Percentiles rank a stretch among this genome's conserved stretches.
phyloP scores from a whole-genome alignment of 2,797 vertebrate genomes.

The Lindbergichthys nudifrons region DNA sequence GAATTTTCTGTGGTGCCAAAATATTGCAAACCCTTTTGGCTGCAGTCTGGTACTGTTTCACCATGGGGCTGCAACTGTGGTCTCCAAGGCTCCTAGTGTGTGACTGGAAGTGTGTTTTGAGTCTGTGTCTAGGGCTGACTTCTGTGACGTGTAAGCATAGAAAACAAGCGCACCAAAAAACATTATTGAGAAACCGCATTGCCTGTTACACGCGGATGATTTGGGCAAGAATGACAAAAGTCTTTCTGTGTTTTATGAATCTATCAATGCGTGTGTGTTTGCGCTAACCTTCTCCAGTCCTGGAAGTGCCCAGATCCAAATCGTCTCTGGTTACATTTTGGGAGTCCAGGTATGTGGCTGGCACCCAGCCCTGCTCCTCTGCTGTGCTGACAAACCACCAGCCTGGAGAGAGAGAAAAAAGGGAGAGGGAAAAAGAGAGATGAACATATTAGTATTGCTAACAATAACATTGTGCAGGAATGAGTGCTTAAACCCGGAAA shows the following conservation, averaged over 20 bases:
- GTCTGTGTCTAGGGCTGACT: constrained; percentile 5
- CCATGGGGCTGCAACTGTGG: constrained; percentile 35
- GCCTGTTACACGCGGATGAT: constrained; percentile 6
- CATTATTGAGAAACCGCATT: constrained; percentile 18
- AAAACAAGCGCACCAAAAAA: constrained; percentile 3
- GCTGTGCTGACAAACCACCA: constrained; percentile 99
- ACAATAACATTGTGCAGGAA: not conserved
- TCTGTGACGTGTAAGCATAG: constrained; percentile 10
- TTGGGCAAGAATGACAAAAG: constrained; percentile 21
- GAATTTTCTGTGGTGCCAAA: constrained; percentile 72
- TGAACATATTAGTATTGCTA: constrained; percentile 8
- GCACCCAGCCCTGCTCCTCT: constrained; percentile 98
- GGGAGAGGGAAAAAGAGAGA: constrained; percentile 22
- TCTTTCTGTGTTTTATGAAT: constrained; percentile 36
- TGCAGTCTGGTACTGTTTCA: constrained; percentile 59
- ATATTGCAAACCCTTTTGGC: constrained; percentile 57
- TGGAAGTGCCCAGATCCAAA: constrained; percentile 92
- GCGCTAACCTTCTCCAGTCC: constrained; percentile 91
- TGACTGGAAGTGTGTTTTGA: constrained; percentile 56
- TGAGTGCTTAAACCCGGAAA: too few relatives aligned
- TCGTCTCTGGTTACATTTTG: constrained; percentile 95
- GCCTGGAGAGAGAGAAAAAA: constrained; percentile 75
- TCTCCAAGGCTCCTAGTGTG: constrained; percentile 64
- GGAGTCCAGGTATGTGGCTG: constrained; percentile 95
- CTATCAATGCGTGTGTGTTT: constrained; percentile 27